Evolutionary conservation across 2,888 invertebrate genomes (phyloP), one percentile per base, ranked within the genome.

Genomic region (Nezara viridula): DNA sequence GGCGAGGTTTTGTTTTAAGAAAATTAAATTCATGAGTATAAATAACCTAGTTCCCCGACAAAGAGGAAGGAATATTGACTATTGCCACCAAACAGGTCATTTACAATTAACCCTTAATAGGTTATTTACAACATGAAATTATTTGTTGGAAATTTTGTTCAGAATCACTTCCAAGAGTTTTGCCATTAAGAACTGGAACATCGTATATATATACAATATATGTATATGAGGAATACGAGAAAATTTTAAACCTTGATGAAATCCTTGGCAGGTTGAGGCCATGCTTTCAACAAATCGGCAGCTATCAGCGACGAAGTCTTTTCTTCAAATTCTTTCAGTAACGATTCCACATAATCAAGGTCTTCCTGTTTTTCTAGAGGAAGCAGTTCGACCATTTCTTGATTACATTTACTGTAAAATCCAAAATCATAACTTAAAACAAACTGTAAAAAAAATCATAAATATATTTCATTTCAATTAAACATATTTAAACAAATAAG

Each of bases 371-470:
- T 93, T 91, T 97, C 96, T 52, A 99, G 92, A 2, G 97, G 96
- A 90, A 98, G 94, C 32, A 99, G 93, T 92, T 98, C 98, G n/a
- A 99, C 98, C 94, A 96, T 97, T 93, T 98, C 98, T n/a, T 95
- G 95, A 93, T 99, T 99, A 92, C 99, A 99, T 93, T 97, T 97
- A 91, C 96, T 95, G 91, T 55, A 92, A 91, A 90, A 32, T n/a
- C 47, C 86, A 85, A 55, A 37, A 89, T n/a, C 49, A 86, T 73
- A 85, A 86, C 24, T 37, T 24, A 52, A 86, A 50, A 86, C 27
- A 44, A 32, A 19, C 24, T n/a, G n/a, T n/a, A n/a, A n/a, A n/a
- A n/a, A n/a, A n/a, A 88, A 14, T 55, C 24, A 86, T 52, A 85
- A 87, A 89, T 86, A 86, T 73, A 88, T 50, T 32, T 37, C 24